Evolutionary conservation across 2,888 invertebrate genomes (phyloP).

Genomic region (Clitarchus hookeri): DNA sequence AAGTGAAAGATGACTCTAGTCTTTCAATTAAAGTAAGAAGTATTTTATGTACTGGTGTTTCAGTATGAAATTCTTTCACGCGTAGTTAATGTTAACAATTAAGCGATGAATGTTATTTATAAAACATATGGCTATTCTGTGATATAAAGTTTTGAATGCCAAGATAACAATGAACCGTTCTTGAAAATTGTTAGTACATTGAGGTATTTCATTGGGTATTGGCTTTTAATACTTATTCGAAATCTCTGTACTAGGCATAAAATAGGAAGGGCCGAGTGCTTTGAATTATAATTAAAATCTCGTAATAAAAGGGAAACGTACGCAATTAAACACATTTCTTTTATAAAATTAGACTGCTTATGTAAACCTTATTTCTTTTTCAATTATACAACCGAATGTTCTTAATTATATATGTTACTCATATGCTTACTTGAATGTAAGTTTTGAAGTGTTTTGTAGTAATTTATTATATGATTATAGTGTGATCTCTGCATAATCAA

Average conservation of each 20-base stretch:
- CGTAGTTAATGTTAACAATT: background rate
- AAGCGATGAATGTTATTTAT: background rate
- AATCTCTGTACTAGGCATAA: background rate
- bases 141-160: background rate
- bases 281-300: background rate
- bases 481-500: too few species aligned
- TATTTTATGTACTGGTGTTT: background rate
- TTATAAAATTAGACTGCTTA: background rate
- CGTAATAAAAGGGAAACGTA: background rate
- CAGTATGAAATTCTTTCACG: background rate
- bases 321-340: background rate
- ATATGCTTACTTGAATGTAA: background rate
- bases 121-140: background rate
- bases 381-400: background rate
- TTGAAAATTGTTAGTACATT: background rate
- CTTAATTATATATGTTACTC: background rate
- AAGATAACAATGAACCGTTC: background rate
- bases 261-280: background rate
- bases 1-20: background rate
- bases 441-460: background rate
- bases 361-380: background rate
- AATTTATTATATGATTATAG: background rate
- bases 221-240: background rate
- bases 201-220: background rate
- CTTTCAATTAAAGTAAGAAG: background rate